A percentile compares a stretch with the other conserved stretches of the same genome.
These are phyloP conservation scores for Siderastrea siderea DNA, from an alignment of 92 coral and sea anemone genomes.

Conservation along the genomic window DNA sequence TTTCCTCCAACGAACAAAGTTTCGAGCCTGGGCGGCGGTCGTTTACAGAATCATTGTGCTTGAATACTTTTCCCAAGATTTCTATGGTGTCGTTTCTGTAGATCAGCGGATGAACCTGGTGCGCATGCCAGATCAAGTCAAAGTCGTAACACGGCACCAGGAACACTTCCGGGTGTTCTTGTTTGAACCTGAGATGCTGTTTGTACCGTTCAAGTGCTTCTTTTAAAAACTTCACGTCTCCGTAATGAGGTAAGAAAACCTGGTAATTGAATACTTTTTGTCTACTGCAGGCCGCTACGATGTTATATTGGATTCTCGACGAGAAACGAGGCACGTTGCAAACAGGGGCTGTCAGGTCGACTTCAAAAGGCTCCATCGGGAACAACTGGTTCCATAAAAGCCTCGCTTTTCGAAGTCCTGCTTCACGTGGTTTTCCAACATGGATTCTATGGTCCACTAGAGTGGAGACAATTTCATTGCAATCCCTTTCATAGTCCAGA, in stretches of 20 bases:
- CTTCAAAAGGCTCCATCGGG: conserved; percentile 73
- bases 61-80: conserved; percentile 40
- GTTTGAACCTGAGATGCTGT: conserved; percentile 38
- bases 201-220: conserved; percentile 48
- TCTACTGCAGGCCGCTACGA: conserved; percentile 50
- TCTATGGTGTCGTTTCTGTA: conserved; percentile 52
- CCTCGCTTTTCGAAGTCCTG: conserved; percentile 51
- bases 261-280: conserved; percentile 68
- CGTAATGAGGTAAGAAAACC: conserved; percentile 65
- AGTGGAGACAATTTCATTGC: conserved; percentile 64
- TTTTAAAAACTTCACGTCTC: conserved; percentile 39
- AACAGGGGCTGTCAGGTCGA: conserved; percentile 59
- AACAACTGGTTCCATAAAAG: conserved; percentile 61
- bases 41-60: conserved; percentile 64
- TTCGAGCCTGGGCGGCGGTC: conserved; percentile 62
- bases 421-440: conserved; percentile 35
- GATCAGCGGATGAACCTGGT: conserved; percentile 59
- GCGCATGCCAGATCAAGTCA: conserved; percentile 76
- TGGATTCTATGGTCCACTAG: conserved; percentile 68
- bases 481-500: conserved; percentile 74
- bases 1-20: conserved; percentile 36
- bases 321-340: conserved; percentile 12
- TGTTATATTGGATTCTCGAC: conserved; percentile 50
- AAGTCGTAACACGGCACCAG: conserved; percentile 71
- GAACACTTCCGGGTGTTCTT: conserved; percentile 32